Percentiles rank a stretch among this genome's conserved stretches.
phyloP scores from a whole-genome alignment of 1,140 invertebrate genomes.

The Eupristina koningsbergeri region DNA sequence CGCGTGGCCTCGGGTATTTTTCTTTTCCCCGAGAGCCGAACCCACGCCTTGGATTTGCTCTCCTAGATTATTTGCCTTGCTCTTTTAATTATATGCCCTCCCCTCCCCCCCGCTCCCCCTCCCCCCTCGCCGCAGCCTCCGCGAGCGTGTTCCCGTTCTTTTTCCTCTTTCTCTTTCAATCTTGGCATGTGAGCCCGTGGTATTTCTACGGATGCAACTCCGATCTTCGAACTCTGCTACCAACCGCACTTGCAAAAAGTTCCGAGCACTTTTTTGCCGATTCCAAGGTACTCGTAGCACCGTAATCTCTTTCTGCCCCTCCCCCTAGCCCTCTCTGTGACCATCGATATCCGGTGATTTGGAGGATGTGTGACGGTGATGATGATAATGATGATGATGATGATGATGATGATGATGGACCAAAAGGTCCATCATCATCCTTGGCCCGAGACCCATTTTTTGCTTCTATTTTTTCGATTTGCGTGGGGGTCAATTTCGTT shows the following conservation, averaged over 20 bases:
- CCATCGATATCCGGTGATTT: too few species aligned
- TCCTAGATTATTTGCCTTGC: not conserved
- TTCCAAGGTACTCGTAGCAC: not conserved
- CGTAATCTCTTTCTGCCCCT: not conserved
- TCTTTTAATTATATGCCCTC: conserved; percentile 8
- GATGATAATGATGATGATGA: too few species aligned
- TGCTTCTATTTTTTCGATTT: not conserved
- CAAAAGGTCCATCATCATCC: not conserved
- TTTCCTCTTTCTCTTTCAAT: conserved; percentile 3
- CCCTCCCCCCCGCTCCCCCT: not conserved
- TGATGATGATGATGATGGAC: too few species aligned
- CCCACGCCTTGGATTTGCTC: too few species aligned
- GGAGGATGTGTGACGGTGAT: too few species aligned
- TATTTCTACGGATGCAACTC: not conserved
- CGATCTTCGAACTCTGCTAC: not conserved
- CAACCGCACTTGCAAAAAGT: too few species aligned
- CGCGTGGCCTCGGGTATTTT: too few species aligned
- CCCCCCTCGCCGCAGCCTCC: not conserved
- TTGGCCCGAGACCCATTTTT: not conserved
- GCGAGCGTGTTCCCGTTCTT: not conserved
- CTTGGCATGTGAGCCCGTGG: not conserved
- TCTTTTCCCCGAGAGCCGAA: not conserved
- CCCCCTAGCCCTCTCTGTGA: not conserved
- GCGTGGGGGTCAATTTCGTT: not conserved
- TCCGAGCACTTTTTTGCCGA: too few species aligned